phyloP scores from a whole-genome alignment of 1,140 invertebrate species.

The Diorhabda carinulata region DNA sequence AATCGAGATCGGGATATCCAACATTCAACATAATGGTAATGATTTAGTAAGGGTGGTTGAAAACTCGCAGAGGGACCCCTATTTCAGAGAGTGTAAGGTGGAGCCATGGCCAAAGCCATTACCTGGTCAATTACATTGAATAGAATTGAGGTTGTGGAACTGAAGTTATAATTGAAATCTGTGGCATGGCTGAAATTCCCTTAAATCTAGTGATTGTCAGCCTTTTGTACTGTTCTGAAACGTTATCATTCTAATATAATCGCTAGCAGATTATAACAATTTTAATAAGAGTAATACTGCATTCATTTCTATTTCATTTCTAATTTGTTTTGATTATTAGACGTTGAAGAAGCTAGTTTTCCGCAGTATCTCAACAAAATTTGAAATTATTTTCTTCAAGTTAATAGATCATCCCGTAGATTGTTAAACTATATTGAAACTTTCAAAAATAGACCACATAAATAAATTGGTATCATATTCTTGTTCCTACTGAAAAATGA shows the following conservation, averaged over 20 bases:
- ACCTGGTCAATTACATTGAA: slow-evolving; percentile 49
- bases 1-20: not conserved
- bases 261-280: not conserved
- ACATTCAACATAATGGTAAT: slow-evolving; percentile 21
- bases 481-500: too few species aligned
- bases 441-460: too few species aligned
- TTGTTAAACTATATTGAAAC: too few species aligned
- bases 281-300: not conserved
- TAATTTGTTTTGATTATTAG: too few species aligned
- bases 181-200: slow-evolving; percentile 46
- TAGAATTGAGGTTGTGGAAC: slow-evolving; percentile 46
- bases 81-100: slow-evolving; percentile 40
- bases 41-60: slow-evolving; percentile 16
- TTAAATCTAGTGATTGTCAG: slow-evolving; percentile 48
- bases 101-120: slow-evolving; percentile 47
- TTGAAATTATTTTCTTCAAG: too few species aligned
- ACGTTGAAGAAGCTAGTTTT: too few species aligned
- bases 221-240: slow-evolving; percentile 39
- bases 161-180: slow-evolving; percentile 48
- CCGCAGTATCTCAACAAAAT: too few species aligned
- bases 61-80: slow-evolving; percentile 22
- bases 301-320: not conserved
- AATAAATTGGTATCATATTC: too few species aligned
- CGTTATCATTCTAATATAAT: slow-evolving; percentile 9
- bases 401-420: too few species aligned